Evolutionary conservation across 2,113 vertebrate species (phyloP).

Genomic region (Paracanthobrama guichenoti): DNA sequence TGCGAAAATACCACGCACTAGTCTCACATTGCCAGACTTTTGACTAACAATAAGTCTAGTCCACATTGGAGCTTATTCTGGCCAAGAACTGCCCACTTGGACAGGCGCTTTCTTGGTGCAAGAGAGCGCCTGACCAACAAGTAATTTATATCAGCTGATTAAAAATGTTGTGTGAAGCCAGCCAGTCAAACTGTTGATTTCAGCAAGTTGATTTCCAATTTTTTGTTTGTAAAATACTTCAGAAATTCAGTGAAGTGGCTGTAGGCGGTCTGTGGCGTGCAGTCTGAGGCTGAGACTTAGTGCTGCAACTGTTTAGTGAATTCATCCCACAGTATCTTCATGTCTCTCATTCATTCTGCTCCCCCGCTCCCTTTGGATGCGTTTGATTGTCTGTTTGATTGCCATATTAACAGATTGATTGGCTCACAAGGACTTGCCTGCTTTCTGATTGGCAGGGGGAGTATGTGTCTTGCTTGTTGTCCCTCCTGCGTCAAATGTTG

Average conservation of each 20-base stretch:
- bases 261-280: not conserved
- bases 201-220: not conserved
- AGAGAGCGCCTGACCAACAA: not conserved
- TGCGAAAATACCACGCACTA: not conserved
- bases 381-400: conserved; percentile 27
- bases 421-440: conserved; percentile 47
- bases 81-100: not conserved
- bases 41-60: not conserved
- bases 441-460: conserved; percentile 83
- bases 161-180: not conserved
- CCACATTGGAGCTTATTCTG: not conserved
- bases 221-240: not conserved
- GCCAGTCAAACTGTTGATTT: not conserved
- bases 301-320: not conserved
- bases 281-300: not conserved
- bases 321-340: not conserved
- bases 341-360: not conserved
- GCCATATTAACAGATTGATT: conserved; percentile 15
- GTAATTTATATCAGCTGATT: not conserved
- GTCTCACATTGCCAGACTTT: not conserved
- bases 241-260: not conserved
- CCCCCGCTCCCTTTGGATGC: conserved; percentile 7
- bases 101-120: too few species aligned
- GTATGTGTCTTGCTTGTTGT: conserved; percentile 97
- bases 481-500: conserved; percentile 96